Evolutionary conservation across 2,888 invertebrate genomes (phyloP), one percentile per base, ranked within the genome.

Genomic region (Epinotia ramella): DNA sequence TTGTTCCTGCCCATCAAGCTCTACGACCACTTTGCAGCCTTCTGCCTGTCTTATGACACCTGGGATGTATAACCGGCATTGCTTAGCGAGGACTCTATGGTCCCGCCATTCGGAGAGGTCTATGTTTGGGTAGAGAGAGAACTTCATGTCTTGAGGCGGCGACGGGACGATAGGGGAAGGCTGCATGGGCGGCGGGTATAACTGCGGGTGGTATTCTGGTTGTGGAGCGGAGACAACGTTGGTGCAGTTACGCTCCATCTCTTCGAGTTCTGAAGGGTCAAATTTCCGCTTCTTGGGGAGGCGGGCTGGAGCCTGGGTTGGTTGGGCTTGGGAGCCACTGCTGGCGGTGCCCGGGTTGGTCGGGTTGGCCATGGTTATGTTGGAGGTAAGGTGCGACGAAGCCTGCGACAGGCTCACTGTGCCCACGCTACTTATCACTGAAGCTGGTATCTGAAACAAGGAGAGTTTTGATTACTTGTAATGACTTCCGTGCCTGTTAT

Each of bases 201-300:
- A 79, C 62, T 79, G 82, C 28, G 86, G 84, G 73, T 87, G 88
- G 80, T 91, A 93, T 65, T 93, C 92, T 0, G 87, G 84, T 24
- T 86, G 82, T 1, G 90, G 87, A 1, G 86, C 83, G 12, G 88
- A 87, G 82, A 92, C 91, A 78, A 91, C 95, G 80, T 91, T 92
- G 65, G 89, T 87, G 81, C 94, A 95, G 81, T 84, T 93, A 78
- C 94, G 93, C 83, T 95, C 95, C 82, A 95, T 95, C 84, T 97
- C 97, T 89, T 97, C 97, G 75, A 97, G 92, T 84, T 97, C 97
- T 63, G 97, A 96, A 63, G 96, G 96, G 89, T 97, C 96, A 86
- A 97, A 97, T 92, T 98, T 98, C 79, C 99, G 96, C 93, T 99
- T 99, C 93, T 99, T 99, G 76, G 99, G 99, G 87, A 99, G 96